Evolutionary conservation across 1,140 invertebrate genomes (phyloP), one percentile per base, ranked within the genome.

Genomic region (Diprion similis): DNA sequence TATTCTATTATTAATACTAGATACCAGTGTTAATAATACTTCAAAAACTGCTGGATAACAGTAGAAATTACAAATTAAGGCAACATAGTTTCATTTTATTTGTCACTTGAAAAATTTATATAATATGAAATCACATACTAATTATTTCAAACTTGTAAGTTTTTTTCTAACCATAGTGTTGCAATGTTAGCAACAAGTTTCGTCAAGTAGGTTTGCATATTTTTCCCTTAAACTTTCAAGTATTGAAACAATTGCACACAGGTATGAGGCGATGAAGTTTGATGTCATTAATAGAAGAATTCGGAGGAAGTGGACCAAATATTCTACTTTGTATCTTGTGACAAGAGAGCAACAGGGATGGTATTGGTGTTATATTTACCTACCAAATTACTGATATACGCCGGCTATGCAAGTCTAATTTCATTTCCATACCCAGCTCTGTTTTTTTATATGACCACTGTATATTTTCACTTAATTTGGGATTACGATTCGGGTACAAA

Each of bases 401-500:
- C 6, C 24, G 24, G 24, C 24, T 37, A 37, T 37, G 2, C 24
- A 37, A 59, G 11, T 59, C 11, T 59, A 9, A 59, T 59, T 59
- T 59, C 3, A 59, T 17, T 59, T 59, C n/a, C n/a, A 17, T 59
- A 9, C 51, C 51, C 9, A 59, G 51, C 51, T 13, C 0, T 59
- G 51, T 59, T 59, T 9, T 59, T 59, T 7, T 17, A 59, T 17
- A 59, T 59, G 3, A 59, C n/a, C 9, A 9, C n/a, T 17, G 10
- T 18, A 68, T 11, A 15, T 68, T 68, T 17, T 19, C 10, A 10
- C 11, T 68, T 18, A 19, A 68, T 19, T 18, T 67, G 10, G 71
- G 72, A 73, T 84, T 84, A 88, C 46, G 85, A 81, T 77, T 90
- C 89, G 72, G 89, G 90, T 74, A 90, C 89, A 76, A 90, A 89